phyloP scores from a whole-genome alignment of 1,140 invertebrate genomes.

The Luehdorfia chinensis region DNA sequence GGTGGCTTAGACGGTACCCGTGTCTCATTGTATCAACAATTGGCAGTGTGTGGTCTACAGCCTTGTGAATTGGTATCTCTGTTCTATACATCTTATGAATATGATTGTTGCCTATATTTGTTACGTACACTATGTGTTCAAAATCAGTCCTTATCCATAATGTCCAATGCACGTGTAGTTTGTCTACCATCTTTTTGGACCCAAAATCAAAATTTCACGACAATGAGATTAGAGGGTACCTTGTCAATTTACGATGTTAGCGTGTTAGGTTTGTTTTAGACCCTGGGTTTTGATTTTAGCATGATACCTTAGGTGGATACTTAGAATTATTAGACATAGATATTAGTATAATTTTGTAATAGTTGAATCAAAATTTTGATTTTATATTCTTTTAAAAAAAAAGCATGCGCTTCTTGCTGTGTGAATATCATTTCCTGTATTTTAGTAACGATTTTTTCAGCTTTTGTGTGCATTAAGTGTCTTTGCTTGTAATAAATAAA shows the following conservation, averaged over 20 bases:
- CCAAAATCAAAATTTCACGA: constrained; percentile 28
- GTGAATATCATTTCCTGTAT: background rate
- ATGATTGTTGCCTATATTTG: constrained; percentile 33
- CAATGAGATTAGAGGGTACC: constrained; percentile 70
- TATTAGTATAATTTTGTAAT: background rate
- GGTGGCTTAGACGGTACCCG: constrained; percentile 51
- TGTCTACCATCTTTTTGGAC: background rate
- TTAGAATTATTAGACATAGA: no score
- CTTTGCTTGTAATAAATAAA: no score
- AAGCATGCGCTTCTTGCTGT: background rate
- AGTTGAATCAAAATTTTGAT: background rate
- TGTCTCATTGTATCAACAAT: constrained; percentile 65
- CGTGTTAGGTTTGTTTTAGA: constrained; percentile 47
- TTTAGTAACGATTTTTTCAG: background rate
- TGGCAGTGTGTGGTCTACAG: constrained; percentile 40
- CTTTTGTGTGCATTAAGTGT: background rate
- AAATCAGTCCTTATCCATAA: background rate
- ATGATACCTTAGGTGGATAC: constrained; percentile 18
- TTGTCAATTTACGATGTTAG: constrained; percentile 44
- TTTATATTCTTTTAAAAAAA: background rate
- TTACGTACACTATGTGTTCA: background rate
- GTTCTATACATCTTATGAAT: constrained; percentile 24
- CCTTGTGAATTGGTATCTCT: constrained; percentile 30
- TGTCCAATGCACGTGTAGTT: constrained; percentile 1
- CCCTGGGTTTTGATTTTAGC: constrained; percentile 21